Evolutionary conservation across 2,888 invertebrate species (phyloP).

Genomic region (Orthonychiurus folsomi): DNA sequence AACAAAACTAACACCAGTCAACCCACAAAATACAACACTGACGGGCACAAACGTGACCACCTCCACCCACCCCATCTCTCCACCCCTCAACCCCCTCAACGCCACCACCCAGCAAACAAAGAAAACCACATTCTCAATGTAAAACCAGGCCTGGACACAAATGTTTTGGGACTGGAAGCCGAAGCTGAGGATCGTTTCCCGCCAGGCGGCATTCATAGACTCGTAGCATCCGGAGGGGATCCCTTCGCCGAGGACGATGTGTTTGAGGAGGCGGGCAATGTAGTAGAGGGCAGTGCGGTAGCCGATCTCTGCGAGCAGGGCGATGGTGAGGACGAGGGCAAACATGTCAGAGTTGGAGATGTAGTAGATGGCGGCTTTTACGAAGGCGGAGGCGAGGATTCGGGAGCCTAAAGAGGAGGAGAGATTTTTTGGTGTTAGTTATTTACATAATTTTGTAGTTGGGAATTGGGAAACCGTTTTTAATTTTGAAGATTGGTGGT

Average conservation of each 20-base stretch:
- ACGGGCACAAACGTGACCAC: constrained; percentile 4
- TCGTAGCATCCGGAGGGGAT: constrained; percentile 36
- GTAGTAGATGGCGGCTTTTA: constrained; percentile 27
- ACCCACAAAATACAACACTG: constrained; percentile 8
- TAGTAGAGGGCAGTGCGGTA: constrained; percentile 20
- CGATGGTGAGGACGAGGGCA: constrained; percentile 12
- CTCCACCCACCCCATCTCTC: neutral
- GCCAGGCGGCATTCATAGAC: constrained; percentile 36
- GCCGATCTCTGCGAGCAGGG: constrained; percentile 21
- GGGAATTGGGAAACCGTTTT: too few relatives aligned
- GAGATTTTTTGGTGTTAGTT: neutral
- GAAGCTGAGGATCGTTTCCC: constrained; percentile 31
- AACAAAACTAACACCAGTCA: constrained; percentile 6
- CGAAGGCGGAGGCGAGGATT: constrained; percentile 26
- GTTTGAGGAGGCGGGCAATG: constrained; percentile 25
- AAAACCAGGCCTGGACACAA: constrained; percentile 34
- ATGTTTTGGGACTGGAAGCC: constrained; percentile 35
- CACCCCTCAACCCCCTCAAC: neutral
- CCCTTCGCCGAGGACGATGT: constrained; percentile 18
- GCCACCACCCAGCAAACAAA: constrained; percentile 25
- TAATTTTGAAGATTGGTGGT: too few relatives aligned
- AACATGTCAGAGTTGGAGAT: constrained; percentile 13
- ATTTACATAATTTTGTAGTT: too few relatives aligned
- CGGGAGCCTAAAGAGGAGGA: constrained; percentile 22
- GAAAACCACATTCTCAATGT: constrained; percentile 29